Base-by-base conservation (phyloP, 2,797 vertebrate genomes). In the Tolypeutes matacus region DNA sequence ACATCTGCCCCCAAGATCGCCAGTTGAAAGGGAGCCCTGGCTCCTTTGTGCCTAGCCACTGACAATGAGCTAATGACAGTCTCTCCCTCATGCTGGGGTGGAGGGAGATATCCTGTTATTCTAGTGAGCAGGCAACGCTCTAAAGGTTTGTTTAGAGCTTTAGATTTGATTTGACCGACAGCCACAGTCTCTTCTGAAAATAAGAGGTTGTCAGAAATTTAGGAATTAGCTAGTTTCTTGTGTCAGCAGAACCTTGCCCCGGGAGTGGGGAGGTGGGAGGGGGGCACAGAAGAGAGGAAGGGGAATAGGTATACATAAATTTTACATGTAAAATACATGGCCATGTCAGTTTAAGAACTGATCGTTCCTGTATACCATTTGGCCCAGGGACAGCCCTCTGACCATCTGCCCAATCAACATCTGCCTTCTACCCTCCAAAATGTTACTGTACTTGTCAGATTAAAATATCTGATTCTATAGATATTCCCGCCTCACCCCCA, bases 31-130 rank as follows among this genome's bases (percentile, higher is more conserved):
- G 64, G 91, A 92, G 36, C 5, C 18, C 58, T 0, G 4, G 69
- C 78, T 89, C 58, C 76, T 93, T 77, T 70, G 81, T 65, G 81
- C 60, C 29, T 51, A 34, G 77, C 93, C 92, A 20, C 0, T 70
- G 96, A 96, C 97, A 96, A 94, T 84, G 94, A 97, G 93, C 96
- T 97, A 94, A 97, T 97, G 95, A 95, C 92, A 80, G 81, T 60
- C 84, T 85, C 53, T 60, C 62, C 89, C 86, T 88, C 84, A 31
- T 18, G 25, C 95, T 58, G 20, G 94, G 91, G 94, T 60, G 80
- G 85, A 78, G 85, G 91, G 67, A 76, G 75, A 83, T 75, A 95
- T 87, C 96, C 95, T 89, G 95, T 95, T 96, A 95, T 95, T 96
- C 87, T 56, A 34, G 49, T 0, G 69, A 93, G 42, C 91, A 69